Evolutionary conservation across 2,888 invertebrate species (phyloP).

Genomic region (Caenorhabditis doughertyi): DNA sequence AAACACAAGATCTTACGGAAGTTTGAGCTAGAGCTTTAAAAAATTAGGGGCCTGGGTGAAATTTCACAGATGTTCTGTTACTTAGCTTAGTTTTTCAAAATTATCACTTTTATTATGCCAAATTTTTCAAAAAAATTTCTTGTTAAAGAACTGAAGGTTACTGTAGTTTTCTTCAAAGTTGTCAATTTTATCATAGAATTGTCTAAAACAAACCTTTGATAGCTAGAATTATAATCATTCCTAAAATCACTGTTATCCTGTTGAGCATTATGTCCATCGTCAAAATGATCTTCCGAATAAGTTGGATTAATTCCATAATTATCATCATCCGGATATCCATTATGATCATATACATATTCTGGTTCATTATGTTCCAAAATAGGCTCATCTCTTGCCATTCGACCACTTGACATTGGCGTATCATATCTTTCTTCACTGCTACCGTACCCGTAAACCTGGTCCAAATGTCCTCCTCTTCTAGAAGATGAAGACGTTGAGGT

Average conservation of each 20-base stretch:
- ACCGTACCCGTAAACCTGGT: slow-evolving; percentile 47
- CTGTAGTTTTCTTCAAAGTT: too few relatives aligned
- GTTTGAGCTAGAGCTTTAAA: neutral
- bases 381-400: slow-evolving; percentile 40
- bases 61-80: neutral
- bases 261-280: slow-evolving; percentile 37
- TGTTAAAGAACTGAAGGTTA: too few relatives aligned
- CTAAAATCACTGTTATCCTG: slow-evolving; percentile 41
- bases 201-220: slow-evolving; percentile 39
- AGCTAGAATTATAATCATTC: slow-evolving; percentile 51
- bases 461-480: neutral
- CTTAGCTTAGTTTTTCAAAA: too few relatives aligned
- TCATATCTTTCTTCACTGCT: slow-evolving; percentile 50
- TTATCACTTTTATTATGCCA: too few relatives aligned
- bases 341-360: slow-evolving; percentile 65
- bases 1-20: neutral
- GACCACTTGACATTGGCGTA: slow-evolving; percentile 37
- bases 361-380: slow-evolving; percentile 63
- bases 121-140: too few relatives aligned
- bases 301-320: slow-evolving; percentile 68
- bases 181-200: neutral
- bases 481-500: neutral
- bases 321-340: slow-evolving; percentile 67
- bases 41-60: too few relatives aligned
- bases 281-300: slow-evolving; percentile 61